Evolutionary conservation across 2,113 vertebrate species (phyloP), one percentile per base, ranked within the genome.

Genomic region (Drymodes brunneopygia): DNA sequence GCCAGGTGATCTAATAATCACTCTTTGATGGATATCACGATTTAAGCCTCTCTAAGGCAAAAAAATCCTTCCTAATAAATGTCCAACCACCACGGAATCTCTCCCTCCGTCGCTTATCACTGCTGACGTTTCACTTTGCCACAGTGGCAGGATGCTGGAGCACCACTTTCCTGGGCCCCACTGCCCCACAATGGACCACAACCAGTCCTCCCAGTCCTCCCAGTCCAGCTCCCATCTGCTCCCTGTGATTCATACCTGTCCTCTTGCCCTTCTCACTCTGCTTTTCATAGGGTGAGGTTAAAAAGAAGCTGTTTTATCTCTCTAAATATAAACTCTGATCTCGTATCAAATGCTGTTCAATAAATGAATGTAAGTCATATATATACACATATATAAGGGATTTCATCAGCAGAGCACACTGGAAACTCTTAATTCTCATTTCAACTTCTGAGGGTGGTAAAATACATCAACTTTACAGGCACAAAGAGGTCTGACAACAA

Each of bases 11-110:
- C 38, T 24, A 70, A 70, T 25, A 58, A 92, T n/a, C 42, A 69
- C 27, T 36, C 28, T 15, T 8, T 10, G 57, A 62, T 31, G 19
- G 64, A 42, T 90, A 44, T 24, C 56, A 75, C 10, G 51, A 71
- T 25, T 78, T 77, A 70, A 90, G 13, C 18, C 18, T 36, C 48
- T 62, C 73, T 5, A 13, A 62, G 40, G 61, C 54, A 45, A 81
- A 93, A 95, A 64, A 95, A 64, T 35, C 36, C 73, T 61, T 82
- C 62, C n/a, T 60, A 88, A 56, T 16, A 79, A 71, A 47, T 20
- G 40, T 73, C 53, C 53, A 60, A 27, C 3, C 22, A 48, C 15
- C 35, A 78, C 0, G 4, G 38, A 53, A 69, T 35, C 38, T 75
- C 75, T 65, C 27, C 71, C 33, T n/a, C 38, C 56, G 47, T 64